phyloP scores from a whole-genome alignment of 2,797 vertebrate genomes.

The Zalophus californianus region DNA sequence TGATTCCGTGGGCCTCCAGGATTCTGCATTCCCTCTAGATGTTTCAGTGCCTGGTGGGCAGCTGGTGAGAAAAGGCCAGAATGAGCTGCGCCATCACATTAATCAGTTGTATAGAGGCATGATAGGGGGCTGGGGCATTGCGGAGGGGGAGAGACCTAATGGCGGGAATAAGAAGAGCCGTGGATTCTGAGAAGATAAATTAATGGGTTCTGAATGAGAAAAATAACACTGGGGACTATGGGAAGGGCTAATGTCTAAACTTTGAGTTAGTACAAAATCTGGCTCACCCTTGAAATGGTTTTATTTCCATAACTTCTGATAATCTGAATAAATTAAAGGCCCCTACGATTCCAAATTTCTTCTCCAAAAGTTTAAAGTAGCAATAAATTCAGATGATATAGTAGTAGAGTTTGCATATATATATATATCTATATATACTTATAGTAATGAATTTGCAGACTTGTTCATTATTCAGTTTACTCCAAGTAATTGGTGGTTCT shows the following conservation, averaged over 20 bases:
- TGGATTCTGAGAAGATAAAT: neutral
- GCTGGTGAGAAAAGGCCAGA: neutral
- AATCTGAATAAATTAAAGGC: slow-evolving; percentile 6
- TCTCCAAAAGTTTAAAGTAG: slow-evolving; percentile 11
- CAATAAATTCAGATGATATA: neutral
- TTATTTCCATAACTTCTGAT: slow-evolving; percentile 36
- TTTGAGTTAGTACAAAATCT: neutral
- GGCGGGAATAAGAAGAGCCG: neutral
- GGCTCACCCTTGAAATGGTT: neutral
- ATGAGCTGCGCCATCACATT: neutral
- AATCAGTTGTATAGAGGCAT: neutral
- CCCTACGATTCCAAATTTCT: slow-evolving; percentile 14
- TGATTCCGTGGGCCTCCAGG: neutral
- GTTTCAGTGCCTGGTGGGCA: neutral
- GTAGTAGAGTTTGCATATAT: neutral
- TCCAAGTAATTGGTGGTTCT: neutral
- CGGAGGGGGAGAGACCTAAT: neutral
- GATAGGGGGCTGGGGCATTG: accelerated
- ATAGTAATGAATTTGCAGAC: slow-evolving; percentile 54
- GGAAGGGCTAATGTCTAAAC: neutral
- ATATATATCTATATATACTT: neutral
- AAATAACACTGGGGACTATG: neutral
- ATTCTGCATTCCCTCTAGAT: neutral
- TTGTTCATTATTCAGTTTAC: slow-evolving; percentile 29
- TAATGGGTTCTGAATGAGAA: neutral